Evolutionary conservation across 2,797 vertebrate species (phyloP), one percentile per base, ranked within the genome.

Genomic region (Jordanella pulchra): DNA sequence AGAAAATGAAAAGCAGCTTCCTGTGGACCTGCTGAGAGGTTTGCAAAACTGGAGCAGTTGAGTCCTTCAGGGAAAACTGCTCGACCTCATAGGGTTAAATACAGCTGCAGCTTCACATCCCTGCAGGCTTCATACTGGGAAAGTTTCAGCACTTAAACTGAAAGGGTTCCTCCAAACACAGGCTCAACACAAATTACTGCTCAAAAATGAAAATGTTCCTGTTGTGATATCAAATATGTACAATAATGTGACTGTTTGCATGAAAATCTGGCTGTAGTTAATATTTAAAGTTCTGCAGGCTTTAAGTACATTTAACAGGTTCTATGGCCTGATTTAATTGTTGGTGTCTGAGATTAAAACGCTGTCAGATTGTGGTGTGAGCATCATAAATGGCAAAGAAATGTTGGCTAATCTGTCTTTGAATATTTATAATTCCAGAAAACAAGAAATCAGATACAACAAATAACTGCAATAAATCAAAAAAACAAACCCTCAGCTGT

Each of bases 11-110:
- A 51, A 79, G 48, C 18, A 44, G 13, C 61, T 65, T 80, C 53
- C 70, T 77, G 10, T 10, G 4, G 61, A 72, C 51, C 58, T 17
- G 78, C 71, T 55, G 67, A 76, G 65, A 32, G 18, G 35, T 77
- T 68, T 0, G 0, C 15, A 60, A 47, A 77, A 67, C 44, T 82
- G 73, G 72, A 84, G 74, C 83, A 50, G 71, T 64, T 67, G 60
- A 67, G 75, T 47, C 15, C 3, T 71, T 60, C 66, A 60, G 76
- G 82, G 85, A 83, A 72, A 76, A 76, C 63, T n/a, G 25, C 65
- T 77, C 71, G 76, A 89, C 84, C 79, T 89, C 77, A 51, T 65
- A 58, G 78, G 86, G 84, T 89, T 90, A 86, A 89, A 84, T 73
- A 89, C 86, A 79, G 78, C 79, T 85, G 66, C 2, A 21, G 39